Evolutionary conservation across 2,113 vertebrate species (phyloP).

Genomic region (Oceanodroma tethys): DNA sequence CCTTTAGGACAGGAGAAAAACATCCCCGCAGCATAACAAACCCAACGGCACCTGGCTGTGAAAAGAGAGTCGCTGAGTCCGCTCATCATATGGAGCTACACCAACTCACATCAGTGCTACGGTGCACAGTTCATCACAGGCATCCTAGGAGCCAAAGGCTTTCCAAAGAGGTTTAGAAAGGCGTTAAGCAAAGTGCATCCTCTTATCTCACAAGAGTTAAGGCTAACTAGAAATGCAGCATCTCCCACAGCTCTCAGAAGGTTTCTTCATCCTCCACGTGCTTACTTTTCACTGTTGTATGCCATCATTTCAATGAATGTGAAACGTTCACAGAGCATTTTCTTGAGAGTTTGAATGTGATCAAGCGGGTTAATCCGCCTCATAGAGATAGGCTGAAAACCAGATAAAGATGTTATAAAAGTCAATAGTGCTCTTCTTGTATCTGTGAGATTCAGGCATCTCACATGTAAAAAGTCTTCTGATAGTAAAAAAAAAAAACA

Average conservation of each 20-base stretch:
- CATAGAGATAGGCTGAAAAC: not conserved
- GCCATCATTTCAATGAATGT: not conserved
- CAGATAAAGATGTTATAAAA: not conserved
- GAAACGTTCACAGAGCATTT: not conserved
- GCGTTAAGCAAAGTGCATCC: not conserved
- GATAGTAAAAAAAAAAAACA: not conserved
- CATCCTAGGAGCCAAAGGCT: not conserved
- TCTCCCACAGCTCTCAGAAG: not conserved
- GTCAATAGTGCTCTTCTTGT: not conserved
- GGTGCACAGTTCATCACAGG: not conserved
- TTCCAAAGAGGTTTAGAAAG: not conserved
- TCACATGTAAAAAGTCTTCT: not conserved
- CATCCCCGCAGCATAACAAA: not conserved
- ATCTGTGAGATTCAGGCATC: not conserved
- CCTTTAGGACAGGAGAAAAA: not conserved
- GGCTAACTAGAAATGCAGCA: not conserved
- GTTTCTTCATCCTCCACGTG: not conserved
- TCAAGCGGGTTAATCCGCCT: not conserved
- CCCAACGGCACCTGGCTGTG: not conserved
- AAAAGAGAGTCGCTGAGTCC: not conserved
- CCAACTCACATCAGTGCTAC: not conserved
- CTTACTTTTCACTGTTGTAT: not conserved
- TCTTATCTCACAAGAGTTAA: not conserved
- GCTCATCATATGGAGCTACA: not conserved
- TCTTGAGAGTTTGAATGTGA: not conserved